phyloP scores from a whole-genome alignment of 2,113 vertebrate genomes.

The Hippocampus comes region DNA sequence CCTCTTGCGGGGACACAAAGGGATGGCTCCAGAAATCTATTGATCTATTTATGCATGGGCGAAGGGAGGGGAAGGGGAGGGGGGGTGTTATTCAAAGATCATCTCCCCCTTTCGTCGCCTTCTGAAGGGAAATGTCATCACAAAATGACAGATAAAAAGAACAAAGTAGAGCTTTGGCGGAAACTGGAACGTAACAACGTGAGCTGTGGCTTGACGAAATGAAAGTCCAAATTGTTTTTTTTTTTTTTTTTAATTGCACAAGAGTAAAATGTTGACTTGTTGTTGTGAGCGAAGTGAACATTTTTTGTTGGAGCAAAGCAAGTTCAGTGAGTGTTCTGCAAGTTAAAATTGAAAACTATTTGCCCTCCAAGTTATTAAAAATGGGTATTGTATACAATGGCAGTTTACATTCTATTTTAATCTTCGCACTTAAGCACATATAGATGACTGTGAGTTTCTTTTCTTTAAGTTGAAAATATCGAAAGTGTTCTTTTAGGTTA shows the following conservation, averaged over 20 bases:
- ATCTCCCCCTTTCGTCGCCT: slow-evolving; percentile 47
- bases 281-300: too few relatives aligned
- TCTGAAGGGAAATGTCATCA: slow-evolving; percentile 55
- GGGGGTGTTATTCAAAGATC: slow-evolving; percentile 55
- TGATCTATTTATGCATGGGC: slow-evolving; percentile 50
- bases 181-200: slow-evolving; percentile 16
- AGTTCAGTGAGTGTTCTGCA: too few relatives aligned
- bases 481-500: too few relatives aligned
- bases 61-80: background rate
- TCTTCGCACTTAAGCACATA: too few relatives aligned
- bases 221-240: background rate
- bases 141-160: slow-evolving; percentile 44
- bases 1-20: slow-evolving; percentile 26
- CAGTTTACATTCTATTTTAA: too few relatives aligned
- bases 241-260: background rate
- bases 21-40: slow-evolving; percentile 52
- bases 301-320: too few relatives aligned
- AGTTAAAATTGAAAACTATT: too few relatives aligned
- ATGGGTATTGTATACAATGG: too few relatives aligned
- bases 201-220: too few relatives aligned
- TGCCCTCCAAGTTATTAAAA: too few relatives aligned
- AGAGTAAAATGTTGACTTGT: background rate
- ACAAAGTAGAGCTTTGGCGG: slow-evolving; percentile 35
- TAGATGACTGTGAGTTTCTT: too few relatives aligned
- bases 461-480: too few relatives aligned